Evolutionary conservation across 2,888 invertebrate species (phyloP), one percentile per base, ranked within the genome.

Genomic region (Xestia c-nigrum): DNA sequence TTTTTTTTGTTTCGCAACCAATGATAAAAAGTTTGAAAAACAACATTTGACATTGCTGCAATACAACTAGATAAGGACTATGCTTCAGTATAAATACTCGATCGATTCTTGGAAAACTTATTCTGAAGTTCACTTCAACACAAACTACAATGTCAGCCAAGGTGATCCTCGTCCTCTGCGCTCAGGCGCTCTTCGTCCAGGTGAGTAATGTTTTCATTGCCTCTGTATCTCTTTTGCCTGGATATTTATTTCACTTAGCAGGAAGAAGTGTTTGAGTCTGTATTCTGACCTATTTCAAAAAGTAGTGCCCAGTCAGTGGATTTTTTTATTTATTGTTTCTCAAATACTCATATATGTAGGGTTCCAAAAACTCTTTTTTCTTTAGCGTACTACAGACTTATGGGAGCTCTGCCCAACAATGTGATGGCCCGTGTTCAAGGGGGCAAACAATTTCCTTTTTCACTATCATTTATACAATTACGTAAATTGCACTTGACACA

Each of bases 151-250:
- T 84, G 85, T 67, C 69, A 61, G 47, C 66, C 19, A 84, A 77
- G 16, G 21, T 65, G 14, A 38, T 84, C 16, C 38, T 84, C n/a
- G 61, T 74, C 10, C 38, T 84, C 6, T 80, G 83, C 40, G 74
- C 69, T 50, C 85, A 74, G 64, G 85, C 70, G 63, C 64, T 81
- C 40, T 61, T 81, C 5, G 0, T 73, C 0, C 81, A 84, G 81
- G 85, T 84, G 47, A 78, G 72, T 21, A 21, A 12, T n/a, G 40
- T 59, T 59, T 59, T 24, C 24, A 5, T 55, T n/a, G n/a, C 12
- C 12, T 24, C 2, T 55, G 12, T 12, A 55, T 12, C 1, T 12
- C n/a, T n/a, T 24, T 55, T 55, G n/a, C 50, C 50, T 52, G 50
- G 50, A 47, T 47, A 24, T n/a, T 55, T 55, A 12, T 12, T n/a